A percentile compares a stretch with the other conserved stretches of the same genome.
Conservation (phyloP, 64 coral and sea anemone genomes). For the Platygyra sinensis region DNA sequence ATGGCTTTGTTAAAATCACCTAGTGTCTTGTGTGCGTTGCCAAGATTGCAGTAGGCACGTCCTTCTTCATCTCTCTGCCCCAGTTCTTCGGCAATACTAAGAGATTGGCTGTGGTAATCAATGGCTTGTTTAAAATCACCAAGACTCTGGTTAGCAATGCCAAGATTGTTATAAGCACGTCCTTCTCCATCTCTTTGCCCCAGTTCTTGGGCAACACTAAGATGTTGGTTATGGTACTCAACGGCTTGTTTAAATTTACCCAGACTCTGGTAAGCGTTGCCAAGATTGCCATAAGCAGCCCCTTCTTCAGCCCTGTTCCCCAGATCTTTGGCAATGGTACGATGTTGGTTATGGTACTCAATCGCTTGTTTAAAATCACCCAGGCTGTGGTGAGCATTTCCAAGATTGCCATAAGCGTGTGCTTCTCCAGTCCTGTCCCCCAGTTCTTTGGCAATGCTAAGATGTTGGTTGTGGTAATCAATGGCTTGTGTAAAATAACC, state of each 20-base stretch:
- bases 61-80: neutral
- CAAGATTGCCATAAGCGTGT: no score
- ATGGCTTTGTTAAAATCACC: conserved; percentile 3
- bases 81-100: neutral
- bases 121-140: neutral
- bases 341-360: neutral
- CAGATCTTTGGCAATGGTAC: no score
- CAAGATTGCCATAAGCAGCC: no score
- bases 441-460: no score
- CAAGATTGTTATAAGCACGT: no score
- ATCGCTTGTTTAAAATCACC: neutral
- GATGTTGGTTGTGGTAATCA: no score
- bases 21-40: neutral
- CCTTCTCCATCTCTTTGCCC: conserved; percentile 3
- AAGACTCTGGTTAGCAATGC: no score
- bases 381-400: no score
- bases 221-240: neutral
- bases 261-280: no score
- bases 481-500: neutral
- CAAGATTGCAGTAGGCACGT: neutral
- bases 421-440: no score
- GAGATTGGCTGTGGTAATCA: neutral
- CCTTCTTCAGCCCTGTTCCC: no score
- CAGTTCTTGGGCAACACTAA: conserved; percentile 1
- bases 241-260: no score